Evolutionary conservation across 2,888 invertebrate genomes (phyloP), one percentile per base, ranked within the genome.

Genomic region (Alitta virens): DNA sequence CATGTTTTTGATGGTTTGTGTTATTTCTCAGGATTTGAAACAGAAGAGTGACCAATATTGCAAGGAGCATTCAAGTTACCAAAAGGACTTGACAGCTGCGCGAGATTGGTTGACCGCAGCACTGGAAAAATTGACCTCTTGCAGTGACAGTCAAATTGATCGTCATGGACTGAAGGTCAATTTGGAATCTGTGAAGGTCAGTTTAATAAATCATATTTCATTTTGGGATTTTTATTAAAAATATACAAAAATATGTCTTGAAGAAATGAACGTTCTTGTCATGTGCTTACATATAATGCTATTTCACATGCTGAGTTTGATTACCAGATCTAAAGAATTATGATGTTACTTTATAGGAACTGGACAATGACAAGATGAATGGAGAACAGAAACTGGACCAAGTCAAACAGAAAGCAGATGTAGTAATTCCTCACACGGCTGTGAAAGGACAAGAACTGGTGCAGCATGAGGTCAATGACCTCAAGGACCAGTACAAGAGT

Each of bases 41-140:
- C 66, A 68, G 26, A 67, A 64, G 18, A 74, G 75, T 68, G 92
- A 93, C 78, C 87, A 88, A 62, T 90, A 92, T 82, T 91, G 94
- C 0, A 88, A 88, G 69, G 90, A 91, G 55, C 94, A 95, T 76
- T 93, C 94, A 73, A 88, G 89, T 72, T 94, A 92, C 82, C 90
- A 91, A 76, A 89, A 90, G 71, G 88, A 90, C 0, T 90, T 89
- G 72, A 90, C 90, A 74, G 90, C 89, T 73, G 90, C 92, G 62
- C 88, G 90, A 63, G 93, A 95, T 71, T 94, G 92, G 91, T 86
- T 95, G 33, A 87, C 87, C 26, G 85, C 86, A 3, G 91, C 92
- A 79, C 88, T 88, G 49, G 91, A 92, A 69, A 90, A 51, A 24
- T 60, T 68, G 25, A 68, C 68, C 51, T 46, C 68, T 27, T 74